Percentiles rank a stretch among this genome's conserved stretches.
Evolutionary conservation across 2,113 vertebrate species (phyloP).

Genomic region (Tetrao urogallus): DNA sequence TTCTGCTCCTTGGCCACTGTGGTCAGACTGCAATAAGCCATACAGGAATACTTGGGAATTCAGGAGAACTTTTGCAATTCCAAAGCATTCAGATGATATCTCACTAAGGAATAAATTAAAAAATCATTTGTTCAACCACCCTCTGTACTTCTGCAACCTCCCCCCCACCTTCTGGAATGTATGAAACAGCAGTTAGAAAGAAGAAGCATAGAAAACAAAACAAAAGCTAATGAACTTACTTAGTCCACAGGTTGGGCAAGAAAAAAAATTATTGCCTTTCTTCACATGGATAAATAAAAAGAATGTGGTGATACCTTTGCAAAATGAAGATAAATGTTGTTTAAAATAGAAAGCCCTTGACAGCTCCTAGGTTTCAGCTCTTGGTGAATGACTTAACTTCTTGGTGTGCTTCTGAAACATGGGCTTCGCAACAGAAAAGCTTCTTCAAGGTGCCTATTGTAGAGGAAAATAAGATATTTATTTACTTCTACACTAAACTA

Average conservation of each 20-base stretch:
- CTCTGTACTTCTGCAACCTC: neutral
- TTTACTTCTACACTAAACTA: neutral
- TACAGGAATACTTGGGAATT: neutral
- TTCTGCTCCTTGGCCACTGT: neutral
- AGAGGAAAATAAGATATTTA: neutral
- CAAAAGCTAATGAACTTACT: neutral
- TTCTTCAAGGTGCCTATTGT: neutral
- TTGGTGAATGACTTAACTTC: neutral
- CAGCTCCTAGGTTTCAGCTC: neutral
- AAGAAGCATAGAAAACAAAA: neutral
- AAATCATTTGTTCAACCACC: neutral
- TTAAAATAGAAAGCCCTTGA: neutral
- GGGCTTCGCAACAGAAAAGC: neutral
- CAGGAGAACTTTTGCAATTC: neutral
- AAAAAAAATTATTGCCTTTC: neutral
- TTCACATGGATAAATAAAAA: neutral
- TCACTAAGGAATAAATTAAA: neutral
- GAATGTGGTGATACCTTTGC: neutral
- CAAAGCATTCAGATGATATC: neutral
- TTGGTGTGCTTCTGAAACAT: neutral
- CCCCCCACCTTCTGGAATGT: neutral
- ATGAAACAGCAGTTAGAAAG: neutral
- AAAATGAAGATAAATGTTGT: neutral
- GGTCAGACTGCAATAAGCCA: neutral
- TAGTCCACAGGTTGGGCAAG: neutral